Evolutionary conservation across 2,797 vertebrate genomes (phyloP), one percentile per base, ranked within the genome.

Genomic region (Anolis apletophallus): DNA sequence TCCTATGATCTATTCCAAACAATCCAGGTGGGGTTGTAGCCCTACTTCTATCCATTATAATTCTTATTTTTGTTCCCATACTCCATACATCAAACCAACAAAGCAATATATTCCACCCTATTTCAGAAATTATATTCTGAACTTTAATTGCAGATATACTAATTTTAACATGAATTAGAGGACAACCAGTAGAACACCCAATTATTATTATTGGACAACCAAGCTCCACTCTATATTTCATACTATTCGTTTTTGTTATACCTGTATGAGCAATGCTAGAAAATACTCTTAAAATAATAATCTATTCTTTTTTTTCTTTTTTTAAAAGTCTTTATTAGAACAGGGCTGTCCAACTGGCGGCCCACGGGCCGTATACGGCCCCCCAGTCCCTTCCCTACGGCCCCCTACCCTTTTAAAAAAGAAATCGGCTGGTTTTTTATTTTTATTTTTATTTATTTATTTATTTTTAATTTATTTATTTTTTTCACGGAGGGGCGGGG

Each of bases 11-110:
- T 0, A 94, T 96, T 0, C 95, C 95, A 0, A 96, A 96, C 0
- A 96, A 96, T 21, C 3, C 96, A 0, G 95, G 95, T 0, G 94
- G 95, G 0, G 95, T 96, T 0, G 0, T 96, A 0, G 95, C 95
- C 0, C 2, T 96, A 0, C 1, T 94, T 0, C 14, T 80, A 0
- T 95, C 95, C 0, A 91, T 96, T 0, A 0, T 95, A 0, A 6
- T 96, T 0, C 17, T 95, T 0, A 57, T 94, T 1, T 0, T 93
- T 0, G 55, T 90, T 0, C 95, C 95, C 0, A 0, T 91, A 0
- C 55, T 94, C 0, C 94, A 96, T 8, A 94, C 91, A 0, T 94
- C 93, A 0, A 95, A 95, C 59, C 92, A 91, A 46, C 93, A 88
- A 5, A 5, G 71, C 0, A 0, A 88, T 0, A 92, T 88, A 0